Base-by-base conservation (phyloP, 2,797 vertebrate species). In the Gymnocypris eckloni region DNA sequence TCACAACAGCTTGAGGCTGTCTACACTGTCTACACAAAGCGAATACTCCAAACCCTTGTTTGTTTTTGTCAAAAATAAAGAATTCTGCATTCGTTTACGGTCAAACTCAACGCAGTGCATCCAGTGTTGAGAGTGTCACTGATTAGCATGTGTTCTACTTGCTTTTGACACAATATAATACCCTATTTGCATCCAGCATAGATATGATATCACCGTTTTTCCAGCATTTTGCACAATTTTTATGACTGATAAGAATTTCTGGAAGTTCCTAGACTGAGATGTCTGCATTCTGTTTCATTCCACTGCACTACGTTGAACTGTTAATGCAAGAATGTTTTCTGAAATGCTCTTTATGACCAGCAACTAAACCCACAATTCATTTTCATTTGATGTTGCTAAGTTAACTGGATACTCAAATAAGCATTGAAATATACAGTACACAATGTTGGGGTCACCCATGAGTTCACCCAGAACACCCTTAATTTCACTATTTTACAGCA, bases 1-100 rank as follows among this genome's bases (percentile, higher is more conserved):
- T 28, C 28, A 28, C 73, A 76, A 76, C 28, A 76, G 73, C 28
- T 76, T 54, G 73, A 54, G 28, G 28, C 50, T 76, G 73, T 76
- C 18, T 54, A 39, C 18, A 54, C 18, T 54, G 10, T 10, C 7
- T 6, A 1, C 28, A 0, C 48, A 52, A 52, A 22, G 28, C 2
- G 6, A 76, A 54, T 76, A 39, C 50, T 76, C 15, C 2, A 10
- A 75, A 75, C 33, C 9, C 45, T 52, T 75, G 64, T 33, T 10
- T 10, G 15, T 73, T 73, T 50, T 50, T 20, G 45, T 33, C 25
- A 52, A 16, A 28, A 73, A 25, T 73, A 50, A 50, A 73, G 15
- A 73, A 73, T 8, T 15, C 3, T 2, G 43, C 8, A 28, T 73
- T 48, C 0, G n/a, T 73, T 48, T 28, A 48, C 13, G 50, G 71